phyloP scores from a whole-genome alignment of 2,888 invertebrate species.

The Dermolepida albohirtum region DNA sequence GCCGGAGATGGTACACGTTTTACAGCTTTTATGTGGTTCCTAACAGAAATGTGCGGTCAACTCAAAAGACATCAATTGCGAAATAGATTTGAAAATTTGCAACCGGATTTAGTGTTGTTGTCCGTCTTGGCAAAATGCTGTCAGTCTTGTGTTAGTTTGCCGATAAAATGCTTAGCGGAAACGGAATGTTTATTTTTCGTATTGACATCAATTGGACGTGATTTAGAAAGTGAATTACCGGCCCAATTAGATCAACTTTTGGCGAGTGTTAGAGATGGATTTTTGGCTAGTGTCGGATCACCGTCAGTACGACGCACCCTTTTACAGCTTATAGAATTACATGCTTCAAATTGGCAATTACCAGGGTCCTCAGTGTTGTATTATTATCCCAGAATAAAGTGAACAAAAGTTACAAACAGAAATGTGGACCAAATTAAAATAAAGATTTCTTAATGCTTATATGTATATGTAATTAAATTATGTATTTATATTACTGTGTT shows the following conservation, averaged over 20 bases:
- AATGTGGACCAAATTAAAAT: constrained; percentile 35
- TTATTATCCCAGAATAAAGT: constrained; percentile 77
- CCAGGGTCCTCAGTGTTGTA: constrained; percentile 91
- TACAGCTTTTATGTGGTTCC: constrained; percentile 89
- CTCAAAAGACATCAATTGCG: constrained; percentile 75
- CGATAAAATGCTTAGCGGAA: constrained; percentile 84
- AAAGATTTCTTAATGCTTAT: constrained; percentile 31
- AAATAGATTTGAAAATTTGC: constrained; percentile 70
- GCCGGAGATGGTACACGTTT: constrained; percentile 76
- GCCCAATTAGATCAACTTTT: constrained; percentile 84
- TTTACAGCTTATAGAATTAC: constrained; percentile 89
- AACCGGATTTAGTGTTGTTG: constrained; percentile 81
- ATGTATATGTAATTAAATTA: constrained; percentile 36
- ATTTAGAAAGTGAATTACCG: constrained; percentile 85
- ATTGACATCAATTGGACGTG: constrained; percentile 87
- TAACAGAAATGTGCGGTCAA: constrained; percentile 92
- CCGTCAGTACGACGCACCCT: constrained; percentile 85
- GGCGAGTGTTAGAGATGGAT: constrained; percentile 85
- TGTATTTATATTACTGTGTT: constrained; percentile 38
- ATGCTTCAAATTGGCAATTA: constrained; percentile 91
- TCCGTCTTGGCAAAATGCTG: constrained; percentile 90
- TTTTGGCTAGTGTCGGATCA: constrained; percentile 79
- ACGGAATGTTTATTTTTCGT: constrained; percentile 92
- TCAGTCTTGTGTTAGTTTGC: constrained; percentile 86
- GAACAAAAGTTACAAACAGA: constrained; percentile 43